A percentile compares a stretch with the other conserved stretches of the same genome.
Conservation (phyloP, 2,113 vertebrate species). For the Penelope pileata region DNA sequence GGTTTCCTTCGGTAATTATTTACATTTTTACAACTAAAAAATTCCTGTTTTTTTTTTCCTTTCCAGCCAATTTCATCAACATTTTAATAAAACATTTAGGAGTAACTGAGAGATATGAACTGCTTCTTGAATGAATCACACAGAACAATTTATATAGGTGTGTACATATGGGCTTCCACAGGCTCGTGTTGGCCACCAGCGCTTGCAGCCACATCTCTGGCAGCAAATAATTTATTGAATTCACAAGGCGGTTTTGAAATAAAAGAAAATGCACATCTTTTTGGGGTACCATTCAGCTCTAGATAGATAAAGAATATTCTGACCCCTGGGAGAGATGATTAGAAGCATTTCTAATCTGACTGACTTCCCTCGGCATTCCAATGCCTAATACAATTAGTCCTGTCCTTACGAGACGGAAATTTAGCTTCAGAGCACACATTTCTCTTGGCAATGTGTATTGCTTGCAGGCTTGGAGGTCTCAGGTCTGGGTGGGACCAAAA, state of each 20-base stretch:
- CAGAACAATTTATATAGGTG: not conserved
- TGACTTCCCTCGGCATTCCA: not conserved
- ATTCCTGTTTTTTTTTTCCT: not conserved
- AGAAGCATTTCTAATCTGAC: not conserved
- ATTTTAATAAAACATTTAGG: not conserved
- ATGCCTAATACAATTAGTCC: not conserved
- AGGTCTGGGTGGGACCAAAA: not conserved
- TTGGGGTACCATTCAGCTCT: not conserved
- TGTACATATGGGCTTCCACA: not conserved
- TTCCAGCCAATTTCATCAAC: not conserved
- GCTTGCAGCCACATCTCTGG: not conserved
- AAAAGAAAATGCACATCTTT: not conserved
- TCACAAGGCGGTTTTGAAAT: not conserved
- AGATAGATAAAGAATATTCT: not conserved
- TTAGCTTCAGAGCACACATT: not conserved
- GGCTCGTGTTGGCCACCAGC: not conserved
- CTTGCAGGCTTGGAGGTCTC: not conserved
- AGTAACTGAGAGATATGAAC: not conserved
- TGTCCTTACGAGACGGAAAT: not conserved
- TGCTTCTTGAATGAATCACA: not conserved
- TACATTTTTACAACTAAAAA: conserved; percentile 10
- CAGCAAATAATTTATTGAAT: not conserved
- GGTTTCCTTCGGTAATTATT: conserved; percentile 33
- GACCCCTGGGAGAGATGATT: not conserved
- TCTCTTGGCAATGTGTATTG: not conserved